phyloP scores from a whole-genome alignment of 1,140 invertebrate genomes.

The Eurosta solidaginis region DNA sequence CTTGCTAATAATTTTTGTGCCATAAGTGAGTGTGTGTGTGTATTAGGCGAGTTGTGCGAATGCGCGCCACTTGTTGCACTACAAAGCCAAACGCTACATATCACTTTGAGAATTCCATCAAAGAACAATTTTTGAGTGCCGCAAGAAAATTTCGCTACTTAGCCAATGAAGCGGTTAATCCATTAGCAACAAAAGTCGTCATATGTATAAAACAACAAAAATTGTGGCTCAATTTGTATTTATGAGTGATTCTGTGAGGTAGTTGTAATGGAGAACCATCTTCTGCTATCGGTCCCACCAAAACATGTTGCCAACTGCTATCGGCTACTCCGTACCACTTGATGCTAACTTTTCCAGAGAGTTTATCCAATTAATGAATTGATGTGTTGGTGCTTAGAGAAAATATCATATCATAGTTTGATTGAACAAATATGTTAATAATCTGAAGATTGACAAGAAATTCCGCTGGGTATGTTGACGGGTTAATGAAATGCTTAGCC shows the following conservation, averaged over 20 bases:
- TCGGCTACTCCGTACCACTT: too few species aligned
- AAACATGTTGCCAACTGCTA: not conserved
- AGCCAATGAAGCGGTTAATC: not conserved
- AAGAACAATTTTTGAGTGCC: not conserved
- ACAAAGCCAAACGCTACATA: not conserved
- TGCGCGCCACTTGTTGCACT: not conserved
- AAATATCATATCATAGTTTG: not conserved
- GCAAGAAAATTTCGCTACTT: not conserved
- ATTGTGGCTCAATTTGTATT: not conserved
- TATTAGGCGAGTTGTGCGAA: not conserved
- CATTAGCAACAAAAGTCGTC: not conserved
- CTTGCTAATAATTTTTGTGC: not conserved
- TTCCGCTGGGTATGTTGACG: not conserved
- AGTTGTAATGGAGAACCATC: not conserved
- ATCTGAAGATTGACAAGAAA: not conserved
- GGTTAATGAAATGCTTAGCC: not conserved
- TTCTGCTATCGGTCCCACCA: not conserved
- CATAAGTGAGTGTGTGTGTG: not conserved
- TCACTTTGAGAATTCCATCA: conserved; percentile 1
- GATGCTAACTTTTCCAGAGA: not conserved
- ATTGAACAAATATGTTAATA: not conserved
- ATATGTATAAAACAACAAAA: too few species aligned
- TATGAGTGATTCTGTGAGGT: not conserved
- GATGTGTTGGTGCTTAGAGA: not conserved
- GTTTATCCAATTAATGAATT: conserved; percentile 6